Evolutionary conservation across 2,888 invertebrate genomes (phyloP), one percentile per base, ranked within the genome.

Genomic region (Prosapia bicincta): DNA sequence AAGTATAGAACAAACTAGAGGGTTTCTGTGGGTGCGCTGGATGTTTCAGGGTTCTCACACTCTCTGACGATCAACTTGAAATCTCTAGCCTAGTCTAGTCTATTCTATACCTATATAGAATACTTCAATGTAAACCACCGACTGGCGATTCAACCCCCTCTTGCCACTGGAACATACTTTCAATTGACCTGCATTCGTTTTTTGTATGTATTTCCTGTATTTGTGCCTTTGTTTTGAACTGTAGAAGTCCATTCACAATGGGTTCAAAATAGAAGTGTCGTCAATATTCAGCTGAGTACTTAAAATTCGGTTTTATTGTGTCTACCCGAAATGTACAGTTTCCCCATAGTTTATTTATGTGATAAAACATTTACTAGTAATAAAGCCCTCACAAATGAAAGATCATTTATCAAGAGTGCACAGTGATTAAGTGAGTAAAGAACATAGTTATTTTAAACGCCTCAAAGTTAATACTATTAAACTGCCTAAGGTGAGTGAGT

Each of bases 261-360:
- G 68, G 23, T 68, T 68, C 68, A 24, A 68, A 68, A 15, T 13
- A 68, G 15, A 68, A 68, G 26, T 68, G 68, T 25, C 26, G 68
- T 26, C 68, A 68, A 15, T 68, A 68, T 25, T 68, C 68, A 68
- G 68, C 26, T 68, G 68, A 68, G 26, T 68, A 68, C 7, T 68
- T 25, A 25, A 68, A 68, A 68, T 68, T 7, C 26, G 68, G 68
- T 68, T 68, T 68, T 68, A 68, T 68, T 68, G 68, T 26, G 26
- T 68, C 68, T 7, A 7, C 68, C 6, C 6, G 23, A 68, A 68
- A 68, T 68, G 26, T 68, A 9, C 38, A 38, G 38, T 38, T 38
- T 38, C 38, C 13, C 9, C 38, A 38, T 38, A 13, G 38, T 38
- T 15, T 38, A n/a, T 38, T 38, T 38, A 15, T 38, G 38, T 15